These are phyloP conservation scores for Megalopta genalis DNA, from an alignment of 1,140 invertebrate species.

Conservation along the genomic window DNA sequence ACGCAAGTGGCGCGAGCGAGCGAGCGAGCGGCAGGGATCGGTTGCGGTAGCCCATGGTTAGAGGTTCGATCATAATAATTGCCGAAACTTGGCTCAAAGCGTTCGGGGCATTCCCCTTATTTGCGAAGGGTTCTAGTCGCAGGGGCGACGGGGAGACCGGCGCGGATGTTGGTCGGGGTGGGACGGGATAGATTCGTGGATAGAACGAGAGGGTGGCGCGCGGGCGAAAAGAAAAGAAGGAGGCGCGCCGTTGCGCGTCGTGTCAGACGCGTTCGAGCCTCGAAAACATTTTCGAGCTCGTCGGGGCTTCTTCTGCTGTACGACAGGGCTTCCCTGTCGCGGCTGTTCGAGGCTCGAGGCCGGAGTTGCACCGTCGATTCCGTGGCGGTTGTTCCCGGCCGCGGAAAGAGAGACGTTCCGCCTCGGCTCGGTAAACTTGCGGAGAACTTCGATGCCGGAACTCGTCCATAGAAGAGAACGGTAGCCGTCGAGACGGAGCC, in stretches of 20 bases:
- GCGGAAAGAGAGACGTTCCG: slow-evolving; percentile 61
- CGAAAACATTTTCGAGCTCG: slow-evolving; percentile 38
- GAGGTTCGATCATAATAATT: slow-evolving; percentile 60
- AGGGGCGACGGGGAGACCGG: slow-evolving; percentile 8
- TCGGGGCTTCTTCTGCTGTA: slow-evolving; percentile 29
- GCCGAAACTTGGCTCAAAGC: slow-evolving; percentile 61
- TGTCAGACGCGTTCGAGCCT: slow-evolving; percentile 55
- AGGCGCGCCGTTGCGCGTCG: slow-evolving; percentile 16
- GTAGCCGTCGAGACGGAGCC: slow-evolving; percentile 57
- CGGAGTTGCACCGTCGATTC: slow-evolving; percentile 21
- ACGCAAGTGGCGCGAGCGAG: slow-evolving; percentile 13
- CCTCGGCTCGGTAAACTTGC: slow-evolving; percentile 59
- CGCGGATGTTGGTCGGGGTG: not conserved
- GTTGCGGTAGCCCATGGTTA: slow-evolving; percentile 43
- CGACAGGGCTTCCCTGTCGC: no score
- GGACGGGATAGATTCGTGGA: not conserved
- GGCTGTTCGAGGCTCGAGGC: no score
- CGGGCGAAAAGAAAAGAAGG: not conserved
- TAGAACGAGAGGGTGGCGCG: no score
- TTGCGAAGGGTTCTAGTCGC: slow-evolving; percentile 50
- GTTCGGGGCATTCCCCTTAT: slow-evolving; percentile 34
- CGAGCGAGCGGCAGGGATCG: not conserved
- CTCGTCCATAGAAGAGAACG: slow-evolving; percentile 64
- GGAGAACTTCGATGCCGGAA: slow-evolving; percentile 73
- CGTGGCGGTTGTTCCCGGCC: slow-evolving; percentile 40